Evolutionary conservation across 2,797 vertebrate species (phyloP).

Genomic region (Kryptopterus vitreolus): DNA sequence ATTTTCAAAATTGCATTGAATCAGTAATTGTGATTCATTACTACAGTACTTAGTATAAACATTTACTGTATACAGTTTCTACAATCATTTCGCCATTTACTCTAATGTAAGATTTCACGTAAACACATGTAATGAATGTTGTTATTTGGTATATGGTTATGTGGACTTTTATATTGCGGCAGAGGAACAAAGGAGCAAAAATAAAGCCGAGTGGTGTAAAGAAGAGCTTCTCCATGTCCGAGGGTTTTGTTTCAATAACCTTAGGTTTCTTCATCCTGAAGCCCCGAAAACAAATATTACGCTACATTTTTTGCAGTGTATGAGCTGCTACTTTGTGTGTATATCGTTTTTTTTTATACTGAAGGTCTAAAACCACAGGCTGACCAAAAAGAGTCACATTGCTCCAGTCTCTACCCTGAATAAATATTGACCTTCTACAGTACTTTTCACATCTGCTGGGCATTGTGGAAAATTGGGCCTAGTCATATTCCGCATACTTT

Average conservation of each 20-base stretch:
- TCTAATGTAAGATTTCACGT: not conserved
- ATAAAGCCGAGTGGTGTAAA: no score
- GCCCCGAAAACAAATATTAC: no score
- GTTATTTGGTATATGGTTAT: no score
- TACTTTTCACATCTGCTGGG: not conserved
- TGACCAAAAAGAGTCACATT: not conserved
- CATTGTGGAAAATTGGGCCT: no score
- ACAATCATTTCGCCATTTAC: not conserved
- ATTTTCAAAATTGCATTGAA: not conserved
- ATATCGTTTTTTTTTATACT: not conserved
- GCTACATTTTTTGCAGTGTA: not conserved
- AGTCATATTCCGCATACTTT: not conserved
- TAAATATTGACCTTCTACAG: not conserved
- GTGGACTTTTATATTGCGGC: no score
- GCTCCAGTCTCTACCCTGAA: not conserved
- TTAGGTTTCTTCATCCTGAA: no score
- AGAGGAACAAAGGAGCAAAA: no score
- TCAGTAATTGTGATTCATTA: not conserved
- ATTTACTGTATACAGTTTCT: not conserved
- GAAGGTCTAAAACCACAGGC: not conserved
- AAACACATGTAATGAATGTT: no score
- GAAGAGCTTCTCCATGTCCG: no score
- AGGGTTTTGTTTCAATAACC: no score
- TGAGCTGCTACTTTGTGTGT: not conserved
- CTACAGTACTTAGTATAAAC: not conserved